Evolutionary conservation across 2,113 vertebrate species (phyloP).

Genomic region (Colistium nudipinnis): DNA sequence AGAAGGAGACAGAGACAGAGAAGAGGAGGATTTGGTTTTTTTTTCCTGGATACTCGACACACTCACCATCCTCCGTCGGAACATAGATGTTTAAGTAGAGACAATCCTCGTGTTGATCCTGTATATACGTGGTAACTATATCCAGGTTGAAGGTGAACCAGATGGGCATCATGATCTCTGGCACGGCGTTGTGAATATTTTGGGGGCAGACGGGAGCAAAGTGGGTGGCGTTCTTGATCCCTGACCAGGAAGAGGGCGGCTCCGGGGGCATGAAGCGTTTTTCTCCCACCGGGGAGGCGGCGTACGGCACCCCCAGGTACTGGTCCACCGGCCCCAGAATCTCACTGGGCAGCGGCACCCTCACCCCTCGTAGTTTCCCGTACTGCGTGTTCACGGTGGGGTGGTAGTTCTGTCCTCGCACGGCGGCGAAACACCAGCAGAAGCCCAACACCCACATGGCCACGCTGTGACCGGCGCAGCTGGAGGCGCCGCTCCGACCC

Average conservation of each 20-base stretch:
- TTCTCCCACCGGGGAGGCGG: constrained; percentile 90
- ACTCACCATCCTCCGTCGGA: constrained; percentile 99
- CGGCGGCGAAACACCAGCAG: constrained; percentile 78
- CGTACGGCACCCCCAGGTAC: constrained; percentile 92
- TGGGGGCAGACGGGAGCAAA: constrained; percentile 98
- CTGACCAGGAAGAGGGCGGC: constrained; percentile 95
- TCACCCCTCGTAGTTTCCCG: constrained; percentile 93
- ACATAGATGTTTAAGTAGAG: constrained; percentile 99
- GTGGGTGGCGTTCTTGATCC: constrained; percentile 97
- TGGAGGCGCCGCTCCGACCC: constrained; percentile 81
- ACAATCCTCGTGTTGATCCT: constrained; percentile 99
- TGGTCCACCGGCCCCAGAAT: constrained; percentile 98
- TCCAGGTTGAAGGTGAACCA: constrained; percentile 99
- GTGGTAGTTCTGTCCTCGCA: constrained; percentile 89
- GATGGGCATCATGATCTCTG: constrained; percentile 99
- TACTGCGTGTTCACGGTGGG: constrained; percentile 98
- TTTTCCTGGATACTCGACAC: constrained; percentile 73
- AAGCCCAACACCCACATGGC: constrained; percentile 90
- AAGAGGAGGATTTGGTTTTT: constrained; percentile 48
- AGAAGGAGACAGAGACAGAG: constrained; percentile 57
- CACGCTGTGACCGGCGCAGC: constrained; percentile 76
- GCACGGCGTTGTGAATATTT: constrained; percentile 98
- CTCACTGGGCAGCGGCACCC: constrained; percentile 94
- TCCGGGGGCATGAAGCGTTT: constrained; percentile 97
- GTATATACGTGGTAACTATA: constrained; percentile 97